Evolutionary conservation across 1,140 invertebrate genomes (phyloP).

Genomic region (Zaprionus nigranus): DNA sequence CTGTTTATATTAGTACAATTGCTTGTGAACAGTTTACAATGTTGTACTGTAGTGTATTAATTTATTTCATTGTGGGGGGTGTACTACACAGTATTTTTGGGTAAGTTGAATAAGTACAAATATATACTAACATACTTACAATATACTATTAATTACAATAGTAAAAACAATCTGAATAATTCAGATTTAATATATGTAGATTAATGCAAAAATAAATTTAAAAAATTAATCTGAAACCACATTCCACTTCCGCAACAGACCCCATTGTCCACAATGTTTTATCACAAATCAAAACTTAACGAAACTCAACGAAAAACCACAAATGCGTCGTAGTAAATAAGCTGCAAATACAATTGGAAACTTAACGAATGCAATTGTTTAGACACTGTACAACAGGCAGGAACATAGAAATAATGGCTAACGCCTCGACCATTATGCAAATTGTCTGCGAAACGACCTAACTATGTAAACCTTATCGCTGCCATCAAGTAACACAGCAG

Average conservation of each 20-base stretch:
- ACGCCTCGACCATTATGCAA: slow-evolving; percentile 64
- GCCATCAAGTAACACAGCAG: slow-evolving; percentile 52
- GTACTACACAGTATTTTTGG: too few species aligned
- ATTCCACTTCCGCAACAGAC: not conserved
- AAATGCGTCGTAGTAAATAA: too few species aligned
- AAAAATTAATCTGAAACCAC: not conserved
- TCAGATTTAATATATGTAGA: too few species aligned
- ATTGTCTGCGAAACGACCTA: slow-evolving; percentile 65
- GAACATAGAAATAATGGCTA: not conserved
- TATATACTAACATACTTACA: too few species aligned
- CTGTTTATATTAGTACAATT: too few species aligned
- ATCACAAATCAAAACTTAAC: not conserved
- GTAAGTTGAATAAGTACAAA: too few species aligned
- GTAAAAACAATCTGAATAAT: too few species aligned
- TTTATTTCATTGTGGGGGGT: too few species aligned
- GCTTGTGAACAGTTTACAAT: too few species aligned
- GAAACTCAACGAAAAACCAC: not conserved
- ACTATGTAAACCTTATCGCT: slow-evolving; percentile 66
- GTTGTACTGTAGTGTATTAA: too few species aligned
- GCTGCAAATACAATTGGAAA: not conserved
- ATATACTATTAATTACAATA: too few species aligned
- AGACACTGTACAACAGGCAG: not conserved
- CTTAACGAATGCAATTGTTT: not conserved
- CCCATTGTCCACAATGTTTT: not conserved
- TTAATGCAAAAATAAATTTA: not conserved